Percentiles rank a stretch among this genome's conserved stretches.
These are phyloP conservation scores for Lymantria dispar DNA, from an alignment of 2,888 invertebrate genomes.

Conservation along the genomic window DNA sequence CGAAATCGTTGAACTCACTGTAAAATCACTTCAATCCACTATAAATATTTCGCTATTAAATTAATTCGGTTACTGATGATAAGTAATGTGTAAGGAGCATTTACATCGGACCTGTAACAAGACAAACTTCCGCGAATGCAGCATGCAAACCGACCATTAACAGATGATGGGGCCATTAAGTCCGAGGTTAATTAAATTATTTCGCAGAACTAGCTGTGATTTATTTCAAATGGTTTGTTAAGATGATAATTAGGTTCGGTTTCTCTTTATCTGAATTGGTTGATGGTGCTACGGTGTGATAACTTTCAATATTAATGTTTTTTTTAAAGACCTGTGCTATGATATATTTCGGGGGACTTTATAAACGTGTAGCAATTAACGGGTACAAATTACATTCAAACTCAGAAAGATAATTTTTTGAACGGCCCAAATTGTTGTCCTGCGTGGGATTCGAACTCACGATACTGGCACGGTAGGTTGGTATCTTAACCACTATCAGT, in stretches of 20 bases:
- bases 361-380: no score
- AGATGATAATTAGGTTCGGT: slow-evolving; percentile 10
- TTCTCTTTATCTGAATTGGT: not conserved
- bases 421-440: no score
- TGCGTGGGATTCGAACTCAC: no score
- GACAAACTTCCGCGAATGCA: slow-evolving; percentile 33
- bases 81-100: slow-evolving; percentile 14
- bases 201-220: slow-evolving; percentile 15
- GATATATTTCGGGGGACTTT: no score
- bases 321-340: no score
- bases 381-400: no score
- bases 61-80: slow-evolving; percentile 15
- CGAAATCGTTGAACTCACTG: not conserved
- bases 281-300: not conserved
- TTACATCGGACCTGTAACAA: slow-evolving; percentile 13
- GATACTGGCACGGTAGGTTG: no score
- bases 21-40: not conserved
- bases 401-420: no score
- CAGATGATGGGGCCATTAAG: slow-evolving; percentile 26
- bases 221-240: slow-evolving; percentile 21
- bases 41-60: slow-evolving; percentile 10
- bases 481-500: no score
- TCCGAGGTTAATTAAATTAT: slow-evolving; percentile 32
- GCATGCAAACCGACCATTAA: slow-evolving; percentile 36
- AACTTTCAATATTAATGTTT: no score